These are phyloP conservation scores for Numenius phaeopus DNA, from an alignment of 2,797 vertebrate genomes.

Conservation along the genomic window DNA sequence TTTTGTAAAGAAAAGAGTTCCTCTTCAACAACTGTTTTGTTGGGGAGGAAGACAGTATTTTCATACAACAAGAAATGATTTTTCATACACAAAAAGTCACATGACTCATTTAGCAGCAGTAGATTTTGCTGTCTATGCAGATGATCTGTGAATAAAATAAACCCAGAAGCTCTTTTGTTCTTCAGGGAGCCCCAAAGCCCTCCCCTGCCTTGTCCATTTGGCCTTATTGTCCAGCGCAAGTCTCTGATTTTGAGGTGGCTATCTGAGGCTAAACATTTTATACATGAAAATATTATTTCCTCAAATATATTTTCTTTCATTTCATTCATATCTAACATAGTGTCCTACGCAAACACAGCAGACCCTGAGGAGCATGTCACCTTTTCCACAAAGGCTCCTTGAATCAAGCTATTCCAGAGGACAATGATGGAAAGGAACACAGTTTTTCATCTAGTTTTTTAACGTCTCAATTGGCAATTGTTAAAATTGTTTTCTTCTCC, in stretches of 20 bases:
- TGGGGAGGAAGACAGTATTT: background rate
- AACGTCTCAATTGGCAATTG: background rate
- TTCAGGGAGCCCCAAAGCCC: background rate
- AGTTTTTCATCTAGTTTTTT: background rate
- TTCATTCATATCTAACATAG: background rate
- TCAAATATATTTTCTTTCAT: background rate
- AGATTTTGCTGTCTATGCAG: background rate
- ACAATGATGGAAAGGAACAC: background rate
- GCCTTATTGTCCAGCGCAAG: background rate
- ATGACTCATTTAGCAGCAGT: background rate
- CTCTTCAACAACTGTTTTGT: background rate
- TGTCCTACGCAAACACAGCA: background rate
- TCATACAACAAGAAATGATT: background rate
- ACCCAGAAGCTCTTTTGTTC: background rate
- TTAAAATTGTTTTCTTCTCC: background rate
- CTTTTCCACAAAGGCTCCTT: background rate
- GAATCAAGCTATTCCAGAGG: fast-evolving
- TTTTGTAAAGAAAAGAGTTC: background rate
- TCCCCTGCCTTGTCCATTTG: background rate
- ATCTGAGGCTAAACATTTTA: background rate
- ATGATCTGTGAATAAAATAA: background rate
- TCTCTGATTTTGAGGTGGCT: background rate
- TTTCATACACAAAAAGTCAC: background rate
- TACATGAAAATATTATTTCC: background rate
- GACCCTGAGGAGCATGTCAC: background rate